Conservation (phyloP, 2,888 invertebrate genomes). For the Mylabris sibirica region DNA sequence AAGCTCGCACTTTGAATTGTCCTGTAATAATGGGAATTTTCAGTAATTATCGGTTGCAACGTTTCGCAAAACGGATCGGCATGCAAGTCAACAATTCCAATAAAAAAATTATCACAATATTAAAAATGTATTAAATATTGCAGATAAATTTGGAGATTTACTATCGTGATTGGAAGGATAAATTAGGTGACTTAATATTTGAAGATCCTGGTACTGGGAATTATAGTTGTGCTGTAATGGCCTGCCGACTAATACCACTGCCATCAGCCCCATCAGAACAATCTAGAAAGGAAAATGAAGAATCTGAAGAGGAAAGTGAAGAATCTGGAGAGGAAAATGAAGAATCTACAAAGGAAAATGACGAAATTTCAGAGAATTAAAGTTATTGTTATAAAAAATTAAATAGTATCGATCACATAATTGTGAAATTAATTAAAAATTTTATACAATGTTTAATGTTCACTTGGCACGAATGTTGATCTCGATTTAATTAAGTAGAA, state of each 20-base stretch:
- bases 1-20: conserved; percentile 53
- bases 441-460: background rate
- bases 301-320: conserved; percentile 14
- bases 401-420: too few relatives aligned
- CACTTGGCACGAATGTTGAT: background rate
- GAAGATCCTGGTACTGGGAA: conserved; percentile 64
- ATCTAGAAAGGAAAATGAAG: too few relatives aligned
- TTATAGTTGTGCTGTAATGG: conserved; percentile 61
- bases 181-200: conserved; percentile 59
- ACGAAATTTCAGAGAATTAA: conserved; percentile 6
- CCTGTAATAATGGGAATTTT: conserved; percentile 54
- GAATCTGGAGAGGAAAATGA: background rate
- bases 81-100: conserved; percentile 44
- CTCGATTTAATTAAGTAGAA: background rate
- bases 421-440: background rate
- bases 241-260: conserved; percentile 48
- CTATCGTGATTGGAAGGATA: conserved; percentile 61
- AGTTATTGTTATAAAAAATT: background rate
- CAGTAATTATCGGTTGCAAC: conserved; percentile 48
- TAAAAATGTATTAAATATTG: background rate
- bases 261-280: conserved; percentile 35
- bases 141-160: conserved; percentile 56
- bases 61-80: conserved; percentile 50
- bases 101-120: background rate
- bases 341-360: background rate